Percentiles rank a stretch among this genome's conserved stretches.
Evolutionary conservation across 2,888 invertebrate genomes (phyloP).

Genomic region (Corbicula japonica): DNA sequence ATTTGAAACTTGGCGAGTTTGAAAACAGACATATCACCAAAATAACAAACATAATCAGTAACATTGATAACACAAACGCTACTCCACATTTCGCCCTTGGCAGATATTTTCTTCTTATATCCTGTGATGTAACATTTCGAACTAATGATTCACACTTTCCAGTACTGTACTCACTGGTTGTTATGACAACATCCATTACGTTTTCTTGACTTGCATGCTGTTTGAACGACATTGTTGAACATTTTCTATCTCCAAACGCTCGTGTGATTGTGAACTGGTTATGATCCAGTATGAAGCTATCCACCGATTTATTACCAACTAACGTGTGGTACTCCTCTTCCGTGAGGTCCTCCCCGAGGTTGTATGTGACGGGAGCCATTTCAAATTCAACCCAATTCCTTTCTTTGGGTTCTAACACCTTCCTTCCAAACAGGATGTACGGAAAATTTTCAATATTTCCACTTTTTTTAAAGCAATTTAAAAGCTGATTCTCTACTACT

Average conservation of each 20-base stretch:
- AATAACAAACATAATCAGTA: conserved; percentile 37
- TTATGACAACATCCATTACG: conserved; percentile 36
- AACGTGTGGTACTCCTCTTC: conserved; percentile 18
- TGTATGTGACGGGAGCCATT: conserved; percentile 10
- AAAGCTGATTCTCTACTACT: too few species aligned
- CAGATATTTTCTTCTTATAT: conserved; percentile 23
- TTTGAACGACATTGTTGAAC: conserved; percentile 46
- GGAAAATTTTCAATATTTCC: too few species aligned
- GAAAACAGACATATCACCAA: conserved; percentile 20
- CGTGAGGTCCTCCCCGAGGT: neutral
- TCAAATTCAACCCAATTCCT: too few species aligned
- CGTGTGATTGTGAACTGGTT: conserved; percentile 41
- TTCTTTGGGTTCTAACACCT: too few species aligned
- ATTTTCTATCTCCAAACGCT: conserved; percentile 30
- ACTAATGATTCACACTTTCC: neutral
- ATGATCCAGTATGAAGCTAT: conserved; percentile 35
- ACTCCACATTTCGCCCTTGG: conserved; percentile 34
- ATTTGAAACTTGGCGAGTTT: too few species aligned
- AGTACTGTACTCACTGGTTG: conserved; percentile 10
- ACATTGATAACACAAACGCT: conserved; percentile 30
- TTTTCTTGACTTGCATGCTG: conserved; percentile 17
- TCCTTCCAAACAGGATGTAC: too few species aligned
- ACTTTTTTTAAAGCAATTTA: too few species aligned
- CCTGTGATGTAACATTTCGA: conserved; percentile 24
- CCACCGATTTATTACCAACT: conserved; percentile 37